Base-by-base conservation (phyloP, 1,140 invertebrate species). In the Lerema accius region DNA sequence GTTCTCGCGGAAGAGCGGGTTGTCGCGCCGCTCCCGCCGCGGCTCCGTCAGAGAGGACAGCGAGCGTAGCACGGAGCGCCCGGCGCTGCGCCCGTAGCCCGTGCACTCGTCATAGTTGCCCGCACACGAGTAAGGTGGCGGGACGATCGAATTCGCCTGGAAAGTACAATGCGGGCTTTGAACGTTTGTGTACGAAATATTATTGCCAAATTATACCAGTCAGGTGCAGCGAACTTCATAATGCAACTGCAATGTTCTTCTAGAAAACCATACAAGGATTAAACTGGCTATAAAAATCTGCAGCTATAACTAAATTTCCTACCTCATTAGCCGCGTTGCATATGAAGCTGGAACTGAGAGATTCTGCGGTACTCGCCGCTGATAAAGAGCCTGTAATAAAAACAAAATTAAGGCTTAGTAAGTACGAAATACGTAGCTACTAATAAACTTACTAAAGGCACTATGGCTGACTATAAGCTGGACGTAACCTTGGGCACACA, bases 301-400 rank as follows among this genome's bases (percentile, higher is more conserved):
- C 2, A 43, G n/a, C n/a, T n/a, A n/a, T n/a, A n/a, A n/a, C n/a
- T n/a, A n/a, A n/a, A n/a, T 19, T 15, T 9, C 53, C 78, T 71
- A 92, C 93, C 91, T 96, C 95, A 86, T 96, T 96, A 39, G 94
- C 93, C 73, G 95, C 93, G 73, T 94, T 96, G 84, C 95, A 96
- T 82, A 96, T 94, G 85, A 95, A 96, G 90, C 95, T 96, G 59
- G 95, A 96, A 82, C 95, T 96, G 49, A 96, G 91, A 15, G 95
- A 96, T 85, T 96, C 95, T 60, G 95, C 92, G 49, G 95, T 96
- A 89, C 95, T 96, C 37, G 95, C 94, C 53, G 95, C 95, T 43
- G 95, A 96, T 65, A 96, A 71, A 26, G 95, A 95, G 55, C 95
- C 93, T 94, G 76, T 11, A 88, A 76, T 65, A n/a, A 71, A 58